Evolutionary conservation across 1,140 invertebrate genomes (phyloP).

Genomic region (Helicoverpa armigera): DNA sequence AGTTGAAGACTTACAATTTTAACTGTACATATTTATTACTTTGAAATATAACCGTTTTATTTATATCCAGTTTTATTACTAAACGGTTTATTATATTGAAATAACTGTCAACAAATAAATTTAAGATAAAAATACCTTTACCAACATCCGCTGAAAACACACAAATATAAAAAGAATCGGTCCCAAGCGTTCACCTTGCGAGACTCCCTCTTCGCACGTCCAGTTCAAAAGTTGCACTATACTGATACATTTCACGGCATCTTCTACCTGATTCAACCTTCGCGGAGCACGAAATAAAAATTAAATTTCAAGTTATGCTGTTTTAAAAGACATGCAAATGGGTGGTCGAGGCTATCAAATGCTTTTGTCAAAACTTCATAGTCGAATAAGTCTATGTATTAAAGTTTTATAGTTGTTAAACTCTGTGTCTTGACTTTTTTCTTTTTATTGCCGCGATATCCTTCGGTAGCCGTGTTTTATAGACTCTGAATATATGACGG

Average conservation of each 20-base stretch:
- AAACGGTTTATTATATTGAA: not conserved
- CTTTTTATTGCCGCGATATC: slow-evolving; percentile 27
- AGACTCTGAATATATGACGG: not conserved
- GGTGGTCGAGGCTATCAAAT: slow-evolving; percentile 70
- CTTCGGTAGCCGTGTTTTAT: slow-evolving; percentile 32
- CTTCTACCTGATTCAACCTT: slow-evolving; percentile 79
- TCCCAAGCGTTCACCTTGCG: slow-evolving; percentile 73
- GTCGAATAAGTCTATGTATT: slow-evolving; percentile 33
- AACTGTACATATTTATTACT: too few relatives aligned
- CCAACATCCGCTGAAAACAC: slow-evolving; percentile 58
- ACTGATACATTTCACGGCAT: slow-evolving; percentile 83
- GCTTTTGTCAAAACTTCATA: slow-evolving; percentile 59
- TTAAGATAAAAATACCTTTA: slow-evolving; percentile 11
- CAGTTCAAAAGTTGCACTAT: slow-evolving; percentile 82
- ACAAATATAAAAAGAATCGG: slow-evolving; percentile 70
- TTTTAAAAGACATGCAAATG: slow-evolving; percentile 61
- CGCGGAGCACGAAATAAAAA: slow-evolving; percentile 64
- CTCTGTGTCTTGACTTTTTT: slow-evolving; percentile 37
- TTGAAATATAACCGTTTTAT: not conserved
- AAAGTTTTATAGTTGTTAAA: slow-evolving; percentile 44
- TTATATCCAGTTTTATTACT: not conserved
- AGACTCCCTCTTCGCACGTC: slow-evolving; percentile 80
- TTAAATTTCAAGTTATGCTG: slow-evolving; percentile 63
- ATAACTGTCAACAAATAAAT: not conserved
- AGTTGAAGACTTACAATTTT: too few relatives aligned